Conservation (phyloP, 1,140 invertebrate genomes). For the Calycopis cecrops region DNA sequence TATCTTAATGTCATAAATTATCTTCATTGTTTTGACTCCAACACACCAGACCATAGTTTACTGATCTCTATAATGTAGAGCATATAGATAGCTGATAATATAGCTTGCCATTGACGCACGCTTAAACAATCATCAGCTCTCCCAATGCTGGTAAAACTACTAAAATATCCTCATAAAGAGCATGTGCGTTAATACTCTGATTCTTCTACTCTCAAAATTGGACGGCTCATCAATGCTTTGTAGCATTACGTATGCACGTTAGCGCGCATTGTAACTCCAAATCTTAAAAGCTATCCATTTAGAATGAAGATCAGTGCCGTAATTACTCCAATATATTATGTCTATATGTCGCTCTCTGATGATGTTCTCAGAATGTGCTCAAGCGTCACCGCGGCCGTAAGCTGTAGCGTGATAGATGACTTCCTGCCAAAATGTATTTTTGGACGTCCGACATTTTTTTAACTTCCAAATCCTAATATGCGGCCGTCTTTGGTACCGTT, state of each 20-base stretch:
- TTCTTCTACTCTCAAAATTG: background rate
- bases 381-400: constrained; percentile 32
- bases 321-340: too few species aligned
- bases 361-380: constrained; percentile 42
- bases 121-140: background rate
- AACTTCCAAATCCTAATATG: background rate
- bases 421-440: constrained; percentile 49
- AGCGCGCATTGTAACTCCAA: too few species aligned
- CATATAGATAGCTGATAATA: background rate
- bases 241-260: background rate
- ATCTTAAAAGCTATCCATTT: too few species aligned
- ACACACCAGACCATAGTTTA: background rate
- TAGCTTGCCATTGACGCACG: background rate
- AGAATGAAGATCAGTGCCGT: too few species aligned
- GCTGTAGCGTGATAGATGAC: constrained; percentile 53
- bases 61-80: too few species aligned
- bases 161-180: constrained; percentile 7
- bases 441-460: constrained; percentile 7
- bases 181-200: background rate
- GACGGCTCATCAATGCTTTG: background rate
- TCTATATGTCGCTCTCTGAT: constrained; percentile 11
- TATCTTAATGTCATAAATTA: constrained; percentile 5
- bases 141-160: background rate
- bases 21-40: constrained; percentile 3
- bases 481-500: too few species aligned